A percentile compares a stretch with the other conserved stretches of the same genome.
Evolutionary conservation across 23 tunicate genomes (phyloP).

Genomic region (Corella eumyota): DNA sequence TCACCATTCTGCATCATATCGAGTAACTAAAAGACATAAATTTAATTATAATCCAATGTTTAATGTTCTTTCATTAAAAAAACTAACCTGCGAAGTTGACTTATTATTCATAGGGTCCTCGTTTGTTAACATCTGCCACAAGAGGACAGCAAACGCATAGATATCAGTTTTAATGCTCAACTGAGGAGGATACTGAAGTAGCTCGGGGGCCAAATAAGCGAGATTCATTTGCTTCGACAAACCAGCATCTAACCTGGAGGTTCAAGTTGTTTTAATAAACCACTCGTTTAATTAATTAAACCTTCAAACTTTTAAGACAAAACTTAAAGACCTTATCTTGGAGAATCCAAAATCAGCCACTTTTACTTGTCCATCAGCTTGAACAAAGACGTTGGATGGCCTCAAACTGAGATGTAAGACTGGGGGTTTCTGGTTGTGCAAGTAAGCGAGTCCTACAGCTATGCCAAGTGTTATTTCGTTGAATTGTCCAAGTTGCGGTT

Average conservation of each 20-base stretch:
- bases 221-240: slow-evolving; percentile 25
- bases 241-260: slow-evolving; percentile 31
- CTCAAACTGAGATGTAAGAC: slow-evolving; percentile 72
- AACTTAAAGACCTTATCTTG: slow-evolving; percentile 55
- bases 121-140: slow-evolving; percentile 73
- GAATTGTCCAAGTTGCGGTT: slow-evolving; percentile 22
- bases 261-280: too few relatives aligned
- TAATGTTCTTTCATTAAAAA: too few relatives aligned
- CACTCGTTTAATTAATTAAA: too few relatives aligned
- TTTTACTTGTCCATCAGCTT: slow-evolving; percentile 53
- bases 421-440: slow-evolving; percentile 88
- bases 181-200: slow-evolving; percentile 59
- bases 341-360: slow-evolving; percentile 89
- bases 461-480: slow-evolving; percentile 36
- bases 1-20: slow-evolving; percentile 31
- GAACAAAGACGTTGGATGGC: slow-evolving; percentile 68
- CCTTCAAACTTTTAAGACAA: too few relatives aligned
- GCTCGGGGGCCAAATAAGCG: slow-evolving; percentile 80
- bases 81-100: slow-evolving; percentile 53
- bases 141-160: slow-evolving; percentile 56
- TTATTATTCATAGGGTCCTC: slow-evolving; percentile 20
- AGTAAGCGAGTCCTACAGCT: slow-evolving; percentile 61
- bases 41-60: too few relatives aligned
- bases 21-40: slow-evolving; percentile 36
- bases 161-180: slow-evolving; percentile 82